phyloP scores from a whole-genome alignment of 2,888 invertebrate genomes.

The Leucozona laternaria region DNA sequence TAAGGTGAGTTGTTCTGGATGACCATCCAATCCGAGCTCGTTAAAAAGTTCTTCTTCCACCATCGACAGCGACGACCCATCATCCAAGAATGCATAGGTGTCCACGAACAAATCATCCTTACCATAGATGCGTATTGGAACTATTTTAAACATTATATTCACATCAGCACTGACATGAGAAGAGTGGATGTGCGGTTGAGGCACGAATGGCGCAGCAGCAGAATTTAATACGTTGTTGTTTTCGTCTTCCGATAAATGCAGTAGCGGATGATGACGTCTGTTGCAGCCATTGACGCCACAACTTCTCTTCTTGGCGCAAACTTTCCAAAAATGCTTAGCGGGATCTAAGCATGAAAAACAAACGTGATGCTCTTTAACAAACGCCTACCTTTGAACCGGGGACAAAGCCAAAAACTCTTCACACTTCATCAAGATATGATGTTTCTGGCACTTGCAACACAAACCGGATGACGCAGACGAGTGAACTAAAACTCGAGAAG shows the following conservation, averaged over 20 bases:
- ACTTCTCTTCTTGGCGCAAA: neutral
- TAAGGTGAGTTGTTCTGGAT: slow-evolving; percentile 4
- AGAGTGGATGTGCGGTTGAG: neutral
- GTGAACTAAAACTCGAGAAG: slow-evolving; percentile 9
- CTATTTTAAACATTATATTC: slow-evolving; percentile 14
- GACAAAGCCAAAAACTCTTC: neutral
- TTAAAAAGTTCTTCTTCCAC: slow-evolving; percentile 31
- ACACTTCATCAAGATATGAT: slow-evolving; percentile 15
- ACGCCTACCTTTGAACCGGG: slow-evolving; percentile 1
- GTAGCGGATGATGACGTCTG: too few relatives aligned
- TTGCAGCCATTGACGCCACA: neutral
- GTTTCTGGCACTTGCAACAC: slow-evolving; percentile 10
- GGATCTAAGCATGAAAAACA: slow-evolving; percentile 23
- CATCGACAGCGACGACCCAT: slow-evolving; percentile 24
- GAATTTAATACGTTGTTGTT: slow-evolving; percentile 1
- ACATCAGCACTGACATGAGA: neutral
- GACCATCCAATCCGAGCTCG: neutral
- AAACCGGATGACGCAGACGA: neutral
- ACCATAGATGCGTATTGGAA: slow-evolving; percentile 27
- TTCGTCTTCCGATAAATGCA: neutral
- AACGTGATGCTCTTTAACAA: neutral
- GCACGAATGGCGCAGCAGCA: neutral
- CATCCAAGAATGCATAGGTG: slow-evolving; percentile 29
- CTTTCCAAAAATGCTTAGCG: slow-evolving; percentile 31
- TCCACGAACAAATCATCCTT: slow-evolving; percentile 12